These are phyloP conservation scores for Apodemia duryi DNA, from an alignment of 2,888 invertebrate genomes.

Conservation along the genomic window DNA sequence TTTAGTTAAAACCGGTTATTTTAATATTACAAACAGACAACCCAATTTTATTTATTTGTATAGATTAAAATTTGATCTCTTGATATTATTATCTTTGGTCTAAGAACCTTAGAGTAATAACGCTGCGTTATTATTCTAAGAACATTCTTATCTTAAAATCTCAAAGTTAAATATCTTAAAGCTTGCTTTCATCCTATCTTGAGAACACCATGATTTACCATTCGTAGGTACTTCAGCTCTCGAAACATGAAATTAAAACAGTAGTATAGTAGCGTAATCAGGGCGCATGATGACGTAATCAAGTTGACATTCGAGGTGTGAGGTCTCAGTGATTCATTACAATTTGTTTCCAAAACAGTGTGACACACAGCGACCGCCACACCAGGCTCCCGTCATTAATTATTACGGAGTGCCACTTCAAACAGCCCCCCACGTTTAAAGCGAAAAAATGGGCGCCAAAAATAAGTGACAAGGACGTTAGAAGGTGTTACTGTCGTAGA, in stretches of 20 bases:
- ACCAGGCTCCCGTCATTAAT: constrained; percentile 67
- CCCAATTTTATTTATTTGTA: no score
- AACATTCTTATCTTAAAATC: no score
- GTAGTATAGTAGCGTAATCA: not conserved
- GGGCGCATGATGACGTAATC: constrained; percentile 51
- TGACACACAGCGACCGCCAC: constrained; percentile 62
- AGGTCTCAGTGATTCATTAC: constrained; percentile 66
- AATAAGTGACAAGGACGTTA: constrained; percentile 16
- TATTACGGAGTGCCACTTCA: constrained; percentile 62
- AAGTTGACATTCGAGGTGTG: constrained; percentile 62
- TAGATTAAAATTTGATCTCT: no score
- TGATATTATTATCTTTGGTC: no score
- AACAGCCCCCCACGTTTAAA: constrained; percentile 60
- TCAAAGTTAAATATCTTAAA: no score
- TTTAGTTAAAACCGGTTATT: no score
- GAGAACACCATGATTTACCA: no score
- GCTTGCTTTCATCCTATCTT: no score
- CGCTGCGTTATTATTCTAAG: no score
- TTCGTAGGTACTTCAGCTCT: not conserved
- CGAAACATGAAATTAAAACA: not conserved
- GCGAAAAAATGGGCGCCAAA: constrained; percentile 52
- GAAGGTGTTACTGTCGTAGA: not conserved
- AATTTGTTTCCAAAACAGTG: constrained; percentile 73
- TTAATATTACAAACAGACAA: no score
- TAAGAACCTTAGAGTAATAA: no score